Base-by-base conservation (phyloP, 2,797 vertebrate species). In the Setipinna tenuifilis region DNA sequence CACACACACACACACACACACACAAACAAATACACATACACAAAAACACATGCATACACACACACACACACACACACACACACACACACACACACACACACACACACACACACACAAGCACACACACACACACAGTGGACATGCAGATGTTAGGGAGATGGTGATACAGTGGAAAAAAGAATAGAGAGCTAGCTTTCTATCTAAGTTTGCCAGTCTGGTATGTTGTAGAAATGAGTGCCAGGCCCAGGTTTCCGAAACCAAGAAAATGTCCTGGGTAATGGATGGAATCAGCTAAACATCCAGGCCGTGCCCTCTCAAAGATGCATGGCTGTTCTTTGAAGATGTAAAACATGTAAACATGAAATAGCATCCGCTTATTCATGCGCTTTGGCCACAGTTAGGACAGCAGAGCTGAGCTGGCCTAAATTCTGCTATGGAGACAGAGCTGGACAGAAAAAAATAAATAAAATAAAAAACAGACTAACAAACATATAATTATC, bases 1-100 rank as follows among this genome's bases (percentile, higher is more conserved):
- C 31, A 7, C 65, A 23, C 35, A 87, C 83, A 86, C 71, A 59
- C 61, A 85, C 83, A 28, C 83, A 84, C 71, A 48, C 82, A 23
- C 48, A 82, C 62, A 50, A 6, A 50, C 48, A 50, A 6, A 5
- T 12, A 50, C 48, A 50, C 6, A 50, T 6, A 50, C 6, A 65
- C 44, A 31, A 83, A 19, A 28, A 75, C 65, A 48, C 46, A 61
- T 19, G 75, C 35, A n/a, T n/a, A n/a, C n/a, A n/a, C n/a, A n/a
- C n/a, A n/a, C n/a, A n/a, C n/a, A n/a, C n/a, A n/a, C n/a, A n/a
- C n/a, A n/a, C n/a, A n/a, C n/a, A n/a, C n/a, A n/a, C n/a, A n/a
- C n/a, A n/a, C n/a, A n/a, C n/a, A n/a, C n/a, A n/a, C n/a, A n/a
- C n/a, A n/a, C n/a, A n/a, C n/a, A n/a, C n/a, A n/a, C n/a, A n/a